phyloP scores from a whole-genome alignment of 2,888 invertebrate genomes.

The Leptinotarsa tumamoca region DNA sequence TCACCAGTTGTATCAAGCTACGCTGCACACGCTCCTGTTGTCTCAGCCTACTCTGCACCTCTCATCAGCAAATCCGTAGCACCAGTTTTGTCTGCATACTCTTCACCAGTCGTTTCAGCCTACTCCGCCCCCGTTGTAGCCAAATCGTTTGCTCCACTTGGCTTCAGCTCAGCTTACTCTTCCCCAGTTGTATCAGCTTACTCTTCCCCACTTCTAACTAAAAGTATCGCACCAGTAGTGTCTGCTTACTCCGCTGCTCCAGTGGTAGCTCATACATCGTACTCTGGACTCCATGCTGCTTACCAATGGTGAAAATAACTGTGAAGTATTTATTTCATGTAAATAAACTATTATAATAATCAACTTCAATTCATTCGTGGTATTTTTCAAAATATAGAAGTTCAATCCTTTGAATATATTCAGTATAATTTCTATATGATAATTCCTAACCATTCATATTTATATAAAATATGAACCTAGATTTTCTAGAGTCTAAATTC shows the following conservation, averaged over 20 bases:
- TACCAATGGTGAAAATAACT: slow-evolving; percentile 20
- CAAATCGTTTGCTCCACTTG: slow-evolving; percentile 46
- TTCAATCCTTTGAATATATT: no score
- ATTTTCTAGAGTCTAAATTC: no score
- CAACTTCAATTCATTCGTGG: no score
- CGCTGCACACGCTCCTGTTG: slow-evolving; percentile 41
- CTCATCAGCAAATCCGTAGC: slow-evolving; percentile 28
- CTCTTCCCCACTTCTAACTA: slow-evolving; percentile 70
- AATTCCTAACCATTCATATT: no score
- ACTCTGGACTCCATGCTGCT: slow-evolving; percentile 9
- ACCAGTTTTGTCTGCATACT: slow-evolving; percentile 41
- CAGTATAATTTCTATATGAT: no score
- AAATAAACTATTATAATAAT: not conserved
- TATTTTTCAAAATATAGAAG: no score
- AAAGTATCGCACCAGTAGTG: no score
- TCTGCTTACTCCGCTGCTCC: slow-evolving; percentile 36
- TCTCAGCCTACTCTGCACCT: slow-evolving; percentile 54
- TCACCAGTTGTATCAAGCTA: slow-evolving; percentile 1
- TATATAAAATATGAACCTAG: no score
- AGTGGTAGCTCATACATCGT: slow-evolving; percentile 2
- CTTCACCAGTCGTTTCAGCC: slow-evolving; percentile 47
- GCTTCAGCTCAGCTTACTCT: slow-evolving; percentile 7
- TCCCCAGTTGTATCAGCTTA: slow-evolving; percentile 59
- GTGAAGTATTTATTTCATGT: slow-evolving; percentile 21
- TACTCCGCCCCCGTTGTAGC: slow-evolving; percentile 52